Evolutionary conservation across 1,140 invertebrate species (phyloP).

Genomic region (Macrostomum lignano): DNA sequence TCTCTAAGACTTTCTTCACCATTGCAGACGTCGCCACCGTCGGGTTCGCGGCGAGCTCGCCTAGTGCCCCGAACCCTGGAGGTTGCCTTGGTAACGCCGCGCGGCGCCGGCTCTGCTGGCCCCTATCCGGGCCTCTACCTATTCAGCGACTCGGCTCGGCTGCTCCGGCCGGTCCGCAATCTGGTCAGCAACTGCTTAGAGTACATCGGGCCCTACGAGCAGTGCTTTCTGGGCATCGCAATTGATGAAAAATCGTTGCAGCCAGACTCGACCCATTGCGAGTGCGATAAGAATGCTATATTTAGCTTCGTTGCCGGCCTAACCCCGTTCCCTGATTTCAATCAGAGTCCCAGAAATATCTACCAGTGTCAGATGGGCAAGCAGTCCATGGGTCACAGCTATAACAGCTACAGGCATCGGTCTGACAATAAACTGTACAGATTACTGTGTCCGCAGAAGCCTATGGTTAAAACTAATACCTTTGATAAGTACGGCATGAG

Average conservation of each 20-base stretch:
- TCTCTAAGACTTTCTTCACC: too few relatives aligned
- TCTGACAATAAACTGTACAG: conserved; percentile 74
- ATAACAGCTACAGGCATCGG: conserved; percentile 52
- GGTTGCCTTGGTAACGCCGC: too few relatives aligned
- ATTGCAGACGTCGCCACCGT: too few relatives aligned
- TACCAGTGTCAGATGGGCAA: conserved; percentile 68
- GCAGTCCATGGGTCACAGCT: conserved; percentile 89
- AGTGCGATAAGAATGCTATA: conserved; percentile 53
- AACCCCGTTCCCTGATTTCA: conserved; percentile 92
- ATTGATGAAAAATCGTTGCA: neutral
- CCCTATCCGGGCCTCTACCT: conserved; percentile 63
- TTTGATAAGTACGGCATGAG: conserved; percentile 63
- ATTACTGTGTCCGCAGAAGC: conserved; percentile 54
- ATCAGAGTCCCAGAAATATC: conserved; percentile 85
- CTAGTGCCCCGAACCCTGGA: too few relatives aligned
- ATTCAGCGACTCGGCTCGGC: conserved; percentile 46
- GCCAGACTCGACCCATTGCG: conserved; percentile 40
- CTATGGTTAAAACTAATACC: conserved; percentile 55
- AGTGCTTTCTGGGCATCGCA: conserved; percentile 41
- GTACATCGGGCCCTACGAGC: conserved; percentile 76
- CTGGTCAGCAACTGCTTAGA: conserved; percentile 44
- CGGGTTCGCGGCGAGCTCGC: too few relatives aligned
- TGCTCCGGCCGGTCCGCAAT: conserved; percentile 80
- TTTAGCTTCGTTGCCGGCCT: conserved; percentile 66
- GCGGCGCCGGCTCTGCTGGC: conserved; percentile 29